Evolutionary conservation across 2,797 vertebrate species (phyloP), one percentile per base, ranked within the genome.

Genomic region (Crax fasciolata): DNA sequence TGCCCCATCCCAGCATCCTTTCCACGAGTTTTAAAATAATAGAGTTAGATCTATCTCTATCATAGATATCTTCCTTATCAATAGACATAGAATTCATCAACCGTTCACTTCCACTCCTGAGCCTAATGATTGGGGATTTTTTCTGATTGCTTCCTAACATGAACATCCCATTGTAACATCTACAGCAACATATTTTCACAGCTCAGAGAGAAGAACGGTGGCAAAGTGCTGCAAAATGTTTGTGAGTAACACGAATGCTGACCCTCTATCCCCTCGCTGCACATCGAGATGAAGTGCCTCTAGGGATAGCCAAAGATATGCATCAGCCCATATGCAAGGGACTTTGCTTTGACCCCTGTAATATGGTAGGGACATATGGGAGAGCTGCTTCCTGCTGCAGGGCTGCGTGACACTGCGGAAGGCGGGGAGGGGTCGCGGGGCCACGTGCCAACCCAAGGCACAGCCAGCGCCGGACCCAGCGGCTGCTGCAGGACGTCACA

Each of bases 141-240:
- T 49, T 14, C 35, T 44, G 43, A 16, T 54, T 71, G 19, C 30
- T 58, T 48, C 41, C 46, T 0, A n/a, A 1, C 13, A 10, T 8
- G 43, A 84, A 12, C 0, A 3, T 46, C 39, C n/a, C 18, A 2
- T n/a, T 43, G 27, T 19, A 59, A n/a, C 2, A 14, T 1, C 4
- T 12, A 35, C 21, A 14, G 17, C 43, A 1, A 21, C 39, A 1
- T 0, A 1, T 57, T 67, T 73, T 58, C 74, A 46, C 1, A 25
- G 24, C 43, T 14, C 9, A 17, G 30, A 27, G 15, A 38, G 57
- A n/a, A 17, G 5, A 67, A 35, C 2, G 3, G 67, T 5, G 38
- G 27, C 20, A 51, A 51, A 76, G 6, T 11, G 15, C 23, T 38
- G 35, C 68, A 61, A 61, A n/a, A n/a, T 20, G 30, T 18, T 17